Evolutionary conservation across 2,888 invertebrate species (phyloP).

Genomic region (Idaea biselata): DNA sequence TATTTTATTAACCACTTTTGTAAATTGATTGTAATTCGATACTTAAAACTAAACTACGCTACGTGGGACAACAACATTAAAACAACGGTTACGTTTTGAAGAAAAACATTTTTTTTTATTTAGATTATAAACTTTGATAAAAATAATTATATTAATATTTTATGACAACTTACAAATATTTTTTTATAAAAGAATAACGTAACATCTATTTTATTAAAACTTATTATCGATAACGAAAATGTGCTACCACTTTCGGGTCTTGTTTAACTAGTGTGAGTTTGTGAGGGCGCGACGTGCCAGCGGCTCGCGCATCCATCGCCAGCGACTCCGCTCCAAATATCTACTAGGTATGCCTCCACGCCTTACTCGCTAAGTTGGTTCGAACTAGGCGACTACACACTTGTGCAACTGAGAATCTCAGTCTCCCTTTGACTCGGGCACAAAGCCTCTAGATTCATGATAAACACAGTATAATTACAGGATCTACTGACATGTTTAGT

Average conservation of each 20-base stretch:
- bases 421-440: no score
- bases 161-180: conserved; percentile 81
- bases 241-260: conserved; percentile 76
- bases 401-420: no score
- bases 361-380: no score
- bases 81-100: conserved; percentile 68
- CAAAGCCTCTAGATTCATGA: no score
- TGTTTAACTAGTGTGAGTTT: conserved; percentile 78
- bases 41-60: not conserved
- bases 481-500: no score
- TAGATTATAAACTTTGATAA: conserved; percentile 83
- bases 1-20: no score
- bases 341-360: not conserved
- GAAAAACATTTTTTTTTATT: conserved; percentile 79
- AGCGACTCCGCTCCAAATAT: conserved; percentile 3
- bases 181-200: conserved; percentile 79
- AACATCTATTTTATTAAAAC: conserved; percentile 78
- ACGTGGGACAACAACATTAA: conserved; percentile 40
- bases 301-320: conserved; percentile 21
- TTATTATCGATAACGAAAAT: conserved; percentile 76
- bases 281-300: conserved; percentile 37
- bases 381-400: no score
- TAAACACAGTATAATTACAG: no score
- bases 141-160: conserved; percentile 82
- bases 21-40: no score